Evolutionary conservation across 2,888 invertebrate species (phyloP).

Genomic region (Scaptomyza polygonia): DNA sequence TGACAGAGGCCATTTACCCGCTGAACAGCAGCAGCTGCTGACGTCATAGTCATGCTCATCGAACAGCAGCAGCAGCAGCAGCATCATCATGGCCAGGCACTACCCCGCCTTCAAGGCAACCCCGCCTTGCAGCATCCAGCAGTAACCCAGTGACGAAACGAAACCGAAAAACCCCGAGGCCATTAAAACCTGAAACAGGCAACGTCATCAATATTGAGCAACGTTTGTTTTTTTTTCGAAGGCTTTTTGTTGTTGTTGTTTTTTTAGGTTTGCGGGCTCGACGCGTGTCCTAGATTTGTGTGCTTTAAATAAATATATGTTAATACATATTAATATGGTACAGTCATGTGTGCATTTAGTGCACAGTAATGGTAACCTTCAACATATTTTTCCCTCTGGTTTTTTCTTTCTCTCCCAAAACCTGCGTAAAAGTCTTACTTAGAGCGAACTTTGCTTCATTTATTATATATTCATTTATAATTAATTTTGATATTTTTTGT

Average conservation of each 20-base stretch:
- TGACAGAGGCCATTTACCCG: constrained; percentile 76
- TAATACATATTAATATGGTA: too few relatives aligned
- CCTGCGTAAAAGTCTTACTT: not conserved
- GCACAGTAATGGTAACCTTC: too few relatives aligned
- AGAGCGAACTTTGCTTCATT: too few relatives aligned
- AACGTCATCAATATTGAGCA: constrained; percentile 45
- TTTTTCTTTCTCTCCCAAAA: too few relatives aligned
- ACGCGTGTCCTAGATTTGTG: constrained; percentile 8
- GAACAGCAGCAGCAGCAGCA: constrained; percentile 12
- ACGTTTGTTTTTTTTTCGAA: not conserved
- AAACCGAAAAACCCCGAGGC: constrained; percentile 16
- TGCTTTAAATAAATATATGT: too few relatives aligned
- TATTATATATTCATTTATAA: too few relatives aligned
- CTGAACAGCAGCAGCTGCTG: constrained; percentile 44
- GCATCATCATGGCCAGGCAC: constrained; percentile 33
- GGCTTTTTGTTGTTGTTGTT: not conserved
- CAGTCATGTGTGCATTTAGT: too few relatives aligned
- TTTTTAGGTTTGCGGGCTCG: not conserved
- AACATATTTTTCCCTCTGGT: too few relatives aligned
- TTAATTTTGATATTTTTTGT: too few relatives aligned
- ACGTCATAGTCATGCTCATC: constrained; percentile 57
- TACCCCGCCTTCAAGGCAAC: not conserved
- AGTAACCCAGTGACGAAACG: constrained; percentile 39
- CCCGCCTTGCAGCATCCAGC: constrained; percentile 8
- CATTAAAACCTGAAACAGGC: not conserved